Evolutionary conservation across 2,797 vertebrate genomes (phyloP).

Genomic region (Nothura maculosa): DNA sequence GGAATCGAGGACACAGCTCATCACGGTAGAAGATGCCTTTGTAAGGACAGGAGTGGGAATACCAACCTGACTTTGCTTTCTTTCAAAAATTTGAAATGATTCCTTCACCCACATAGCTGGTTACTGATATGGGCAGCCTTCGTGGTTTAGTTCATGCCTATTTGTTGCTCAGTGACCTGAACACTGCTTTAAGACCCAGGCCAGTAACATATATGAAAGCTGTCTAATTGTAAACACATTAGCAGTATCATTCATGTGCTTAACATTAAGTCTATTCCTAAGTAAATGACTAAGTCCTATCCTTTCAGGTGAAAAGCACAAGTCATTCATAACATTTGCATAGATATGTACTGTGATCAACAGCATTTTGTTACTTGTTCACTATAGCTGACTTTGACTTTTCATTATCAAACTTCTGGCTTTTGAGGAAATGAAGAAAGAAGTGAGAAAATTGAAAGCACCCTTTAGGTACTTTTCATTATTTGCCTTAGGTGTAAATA

Average conservation of each 20-base stretch:
- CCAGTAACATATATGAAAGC: background rate
- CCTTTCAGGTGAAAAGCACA: background rate
- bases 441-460: conserved; percentile 6
- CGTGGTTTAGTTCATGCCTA: background rate
- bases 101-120: rapidly evolving
- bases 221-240: background rate
- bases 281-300: background rate
- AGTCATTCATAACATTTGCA: background rate
- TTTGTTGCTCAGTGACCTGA: background rate
- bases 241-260: background rate
- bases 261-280: background rate
- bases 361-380: background rate
- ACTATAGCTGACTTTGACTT: background rate
- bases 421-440: conserved; percentile 9
- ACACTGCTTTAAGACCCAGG: background rate
- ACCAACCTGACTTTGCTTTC: background rate
- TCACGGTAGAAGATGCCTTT: background rate
- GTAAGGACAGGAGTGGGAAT: background rate
- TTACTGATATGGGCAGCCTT: background rate
- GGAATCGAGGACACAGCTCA: background rate
- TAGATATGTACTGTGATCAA: background rate
- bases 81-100: background rate
- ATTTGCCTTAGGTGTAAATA: background rate
- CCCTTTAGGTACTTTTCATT: background rate
- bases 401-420: background rate